Conservation (phyloP, 1,140 invertebrate genomes). For the Leptinotarsa lineolata region DNA sequence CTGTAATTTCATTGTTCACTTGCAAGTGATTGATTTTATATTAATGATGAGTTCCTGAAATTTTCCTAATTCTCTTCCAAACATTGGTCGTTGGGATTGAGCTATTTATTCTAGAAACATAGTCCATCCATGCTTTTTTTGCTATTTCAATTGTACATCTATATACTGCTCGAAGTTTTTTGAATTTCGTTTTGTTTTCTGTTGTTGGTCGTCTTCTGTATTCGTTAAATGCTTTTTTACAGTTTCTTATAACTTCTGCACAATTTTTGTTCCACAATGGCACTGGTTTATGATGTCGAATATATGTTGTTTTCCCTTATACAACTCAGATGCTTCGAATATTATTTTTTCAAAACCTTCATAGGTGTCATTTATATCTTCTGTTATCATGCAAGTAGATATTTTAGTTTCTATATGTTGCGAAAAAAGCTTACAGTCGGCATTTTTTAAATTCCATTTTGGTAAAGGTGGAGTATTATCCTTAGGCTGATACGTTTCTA, state of each 20-base stretch:
- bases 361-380: too few relatives aligned
- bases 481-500: too few relatives aligned
- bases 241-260: constrained; percentile 12
- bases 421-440: not conserved
- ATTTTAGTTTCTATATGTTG: not conserved
- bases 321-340: not conserved
- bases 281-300: not conserved
- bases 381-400: too few relatives aligned
- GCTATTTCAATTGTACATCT: not conserved
- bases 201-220: not conserved
- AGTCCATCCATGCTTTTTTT: constrained; percentile 18
- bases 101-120: constrained; percentile 14
- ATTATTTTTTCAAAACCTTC: too few relatives aligned
- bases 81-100: not conserved
- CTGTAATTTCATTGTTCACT: too few relatives aligned
- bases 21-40: too few relatives aligned
- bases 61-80: not conserved
- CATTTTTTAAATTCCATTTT: too few relatives aligned
- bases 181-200: constrained; percentile 26
- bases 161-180: constrained; percentile 19
- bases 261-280: constrained; percentile 22
- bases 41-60: too few relatives aligned
- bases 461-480: too few relatives aligned
- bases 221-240: constrained; percentile 18
- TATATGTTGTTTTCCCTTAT: not conserved